Evolutionary conservation across 1,140 invertebrate genomes (phyloP), one percentile per base, ranked within the genome.

Genomic region (Probaryconus sp.): DNA sequence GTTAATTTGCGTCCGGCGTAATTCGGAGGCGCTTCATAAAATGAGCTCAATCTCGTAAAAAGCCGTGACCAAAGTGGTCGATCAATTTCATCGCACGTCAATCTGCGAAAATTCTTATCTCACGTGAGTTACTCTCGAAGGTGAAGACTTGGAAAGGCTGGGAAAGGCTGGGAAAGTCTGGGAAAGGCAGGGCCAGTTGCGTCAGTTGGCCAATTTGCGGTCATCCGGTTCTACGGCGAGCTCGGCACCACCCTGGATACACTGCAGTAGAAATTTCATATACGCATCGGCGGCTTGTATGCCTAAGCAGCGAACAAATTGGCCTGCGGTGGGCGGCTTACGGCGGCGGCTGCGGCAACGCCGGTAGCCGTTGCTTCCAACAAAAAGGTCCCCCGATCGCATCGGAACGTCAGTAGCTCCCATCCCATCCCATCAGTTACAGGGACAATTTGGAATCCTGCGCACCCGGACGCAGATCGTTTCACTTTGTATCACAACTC

Each of bases 281-380:
- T 73, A 73, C 69, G 55, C 61, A 73, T 73, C 61, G 55, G 61
- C 61, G 63, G 70, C 70, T 61, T 56, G 48, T 47, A 53, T 60
- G 47, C 58, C 58, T 45, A 60, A 65, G 60, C 69, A 64, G 37
- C 53, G 38, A 72, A 53, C 37, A 72, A 72, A 72, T 72, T 64
- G 69, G 60, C 68, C 21, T 65, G 60, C 69, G 53, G 60, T 64
- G 51, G 58, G 68, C 68, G 68, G 68, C 56, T 71, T 51, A 43
- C 58, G 68, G 68, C 60, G 68, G 58, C 38, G 53, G 51, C 43
- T 60, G 69, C 69, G 69, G 60, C 69, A 65, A 72, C 69, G 69
- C 60, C 69, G 69, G 69, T 72, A 72, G 69, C 69, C 69, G 69
- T 64, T 65, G 69, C 69, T 65, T 58, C 58, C 51, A 65, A 72